Base-by-base conservation (phyloP, 2,888 invertebrate species). In the Autographa pulchrina region DNA sequence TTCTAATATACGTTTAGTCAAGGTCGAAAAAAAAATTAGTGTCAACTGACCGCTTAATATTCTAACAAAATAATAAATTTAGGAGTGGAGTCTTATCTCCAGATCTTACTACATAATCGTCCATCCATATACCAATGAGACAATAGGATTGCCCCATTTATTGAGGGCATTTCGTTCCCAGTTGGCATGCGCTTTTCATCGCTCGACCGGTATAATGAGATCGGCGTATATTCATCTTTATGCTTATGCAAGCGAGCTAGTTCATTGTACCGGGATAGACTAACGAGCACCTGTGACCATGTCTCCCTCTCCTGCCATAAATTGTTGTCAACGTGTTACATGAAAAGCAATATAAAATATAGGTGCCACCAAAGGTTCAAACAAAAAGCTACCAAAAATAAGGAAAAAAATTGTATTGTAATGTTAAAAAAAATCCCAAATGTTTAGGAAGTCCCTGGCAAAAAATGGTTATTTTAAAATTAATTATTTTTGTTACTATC, bases 71-170 rank as follows among this genome's bases (percentile, higher is more conserved):
- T 6, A 38, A 69, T 52, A 52, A 65, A 62, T 74, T 70, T 68
- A 62, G 65, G 68, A 70, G 68, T 62, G 62, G 70, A 58, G 63
- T 72, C 65, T 68, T 77, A 79, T 75, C 76, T 80, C 68, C 75
- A 73, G 76, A 78, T 80, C 73, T 64, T 73, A 70, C 65, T 61
- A 59, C 71, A 79, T 67, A 80, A 83, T 75, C 65, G 69, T 74
- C 81, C 79, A 73, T 74, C 81, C 79, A 73, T 68, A 69, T 72
- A 70, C 70, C 78, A 77, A 74, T 82, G 82, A 87, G 86, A 90
- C 90, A 91, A 92, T 90, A 85, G 87, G 85, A 84, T 88, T 90
- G 92, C 77, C 86, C 92, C 83, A 91, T 87, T 88, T 91, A 90
- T 91, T 79, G 83, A 86, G 85, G 87, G 89, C 86, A 88, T 86